These are phyloP conservation scores for Pomacea maculata DNA, from an alignment of 1,140 invertebrate species.

Conservation along the genomic window DNA sequence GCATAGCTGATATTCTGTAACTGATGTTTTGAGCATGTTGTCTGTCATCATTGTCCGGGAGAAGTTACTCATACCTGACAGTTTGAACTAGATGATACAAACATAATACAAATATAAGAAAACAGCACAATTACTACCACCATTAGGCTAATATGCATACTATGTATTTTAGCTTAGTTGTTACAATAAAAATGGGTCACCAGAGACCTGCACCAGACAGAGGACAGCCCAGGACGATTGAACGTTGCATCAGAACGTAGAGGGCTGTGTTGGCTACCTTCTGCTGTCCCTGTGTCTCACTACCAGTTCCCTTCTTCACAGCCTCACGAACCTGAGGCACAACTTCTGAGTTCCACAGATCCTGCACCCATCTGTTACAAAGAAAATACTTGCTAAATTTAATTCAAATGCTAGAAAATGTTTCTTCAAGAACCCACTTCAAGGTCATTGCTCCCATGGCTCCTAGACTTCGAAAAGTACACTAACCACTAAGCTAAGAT, in stretches of 20 bases:
- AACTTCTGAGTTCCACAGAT: conserved; percentile 59
- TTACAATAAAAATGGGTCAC: neutral
- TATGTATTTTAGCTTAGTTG: neutral
- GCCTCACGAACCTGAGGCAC: conserved; percentile 54
- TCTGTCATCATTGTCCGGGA: too few relatives aligned
- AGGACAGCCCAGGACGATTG: conserved; percentile 60
- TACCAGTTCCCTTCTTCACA: conserved; percentile 50
- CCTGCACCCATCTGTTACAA: conserved; percentile 55
- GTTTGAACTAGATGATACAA: too few relatives aligned
- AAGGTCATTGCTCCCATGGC: too few relatives aligned
- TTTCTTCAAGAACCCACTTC: too few relatives aligned
- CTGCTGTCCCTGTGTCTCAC: conserved; percentile 51
- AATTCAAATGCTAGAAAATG: too few relatives aligned
- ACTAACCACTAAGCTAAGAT: too few relatives aligned
- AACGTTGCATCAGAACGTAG: conserved; percentile 62
- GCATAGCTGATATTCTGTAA: too few relatives aligned
- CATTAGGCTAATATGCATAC: neutral
- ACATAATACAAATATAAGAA: too few relatives aligned
- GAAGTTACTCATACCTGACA: too few relatives aligned
- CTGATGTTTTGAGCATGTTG: too few relatives aligned
- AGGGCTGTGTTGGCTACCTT: conserved; percentile 63
- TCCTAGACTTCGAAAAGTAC: too few relatives aligned
- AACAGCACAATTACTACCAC: too few relatives aligned
- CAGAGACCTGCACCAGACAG: conserved; percentile 53
- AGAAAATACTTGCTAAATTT: neutral